Percentiles rank a stretch among this genome's conserved stretches.
These are phyloP conservation scores for Thaumetopoea pityocampa DNA, from an alignment of 1,140 invertebrate species.

Conservation along the genomic window DNA sequence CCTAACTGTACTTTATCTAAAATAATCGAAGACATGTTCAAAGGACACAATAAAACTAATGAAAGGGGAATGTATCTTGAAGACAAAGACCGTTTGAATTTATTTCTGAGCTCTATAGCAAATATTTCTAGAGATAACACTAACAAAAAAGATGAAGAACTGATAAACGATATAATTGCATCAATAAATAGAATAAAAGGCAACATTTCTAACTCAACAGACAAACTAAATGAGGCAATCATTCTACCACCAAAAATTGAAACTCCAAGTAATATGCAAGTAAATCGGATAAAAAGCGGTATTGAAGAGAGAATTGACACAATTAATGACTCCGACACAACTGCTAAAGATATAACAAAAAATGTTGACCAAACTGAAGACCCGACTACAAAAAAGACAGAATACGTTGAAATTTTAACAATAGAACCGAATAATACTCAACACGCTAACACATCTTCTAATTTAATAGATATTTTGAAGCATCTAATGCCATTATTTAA, in stretches of 20 bases:
- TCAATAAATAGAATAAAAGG: constrained; percentile 66
- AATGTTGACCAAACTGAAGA: constrained; percentile 15
- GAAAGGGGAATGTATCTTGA: constrained; percentile 22
- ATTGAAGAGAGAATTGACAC: constrained; percentile 51
- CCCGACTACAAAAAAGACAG: constrained; percentile 25
- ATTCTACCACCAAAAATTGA: constrained; percentile 39
- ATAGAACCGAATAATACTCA: constrained; percentile 58
- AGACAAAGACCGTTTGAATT: constrained; percentile 40
- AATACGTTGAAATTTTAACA: constrained; percentile 58
- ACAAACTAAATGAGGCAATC: constrained; percentile 51
- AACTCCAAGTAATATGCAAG: constrained; percentile 22
- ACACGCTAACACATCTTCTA: constrained; percentile 40
- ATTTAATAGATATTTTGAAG: constrained; percentile 61
- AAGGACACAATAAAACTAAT: constrained; percentile 47
- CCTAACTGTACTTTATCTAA: constrained; percentile 57
- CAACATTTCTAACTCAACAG: constrained; percentile 41
- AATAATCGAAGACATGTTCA: constrained; percentile 66
- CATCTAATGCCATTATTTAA: constrained; percentile 64
- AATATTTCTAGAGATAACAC: constrained; percentile 38
- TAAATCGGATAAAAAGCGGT: constrained; percentile 48
- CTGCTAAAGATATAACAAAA: constrained; percentile 23
- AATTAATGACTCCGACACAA: constrained; percentile 16
- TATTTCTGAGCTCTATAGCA: constrained; percentile 43
- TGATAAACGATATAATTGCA: constrained; percentile 61
- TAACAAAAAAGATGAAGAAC: constrained; percentile 47